These are phyloP conservation scores for Philhelius pedissequus DNA, from an alignment of 2,888 invertebrate genomes.

Conservation along the genomic window DNA sequence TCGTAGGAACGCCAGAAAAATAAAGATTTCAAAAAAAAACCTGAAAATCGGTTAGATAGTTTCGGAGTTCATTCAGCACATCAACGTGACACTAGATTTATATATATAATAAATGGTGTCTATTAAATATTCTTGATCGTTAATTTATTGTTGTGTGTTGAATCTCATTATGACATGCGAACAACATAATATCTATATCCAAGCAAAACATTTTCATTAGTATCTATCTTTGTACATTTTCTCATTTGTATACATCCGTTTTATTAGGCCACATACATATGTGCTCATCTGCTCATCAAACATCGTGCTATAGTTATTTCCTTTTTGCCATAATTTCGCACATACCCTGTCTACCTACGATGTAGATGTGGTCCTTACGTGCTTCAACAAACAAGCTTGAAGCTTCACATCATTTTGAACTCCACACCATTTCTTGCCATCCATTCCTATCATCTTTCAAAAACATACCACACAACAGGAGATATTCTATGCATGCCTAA, in stretches of 20 bases:
- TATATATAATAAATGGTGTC: no score
- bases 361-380: background rate
- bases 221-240: no score
- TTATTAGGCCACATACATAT: background rate
- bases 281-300: conserved; percentile 20
- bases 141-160: no score
- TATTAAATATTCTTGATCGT: no score
- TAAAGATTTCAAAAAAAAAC: no score
- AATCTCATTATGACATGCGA: no score
- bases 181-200: no score
- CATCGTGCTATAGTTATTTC: background rate
- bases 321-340: conserved; percentile 11
- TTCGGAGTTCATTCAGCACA: no score
- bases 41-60: no score
- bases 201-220: no score
- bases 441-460: background rate
- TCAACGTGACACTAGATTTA: no score
- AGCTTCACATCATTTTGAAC: background rate
- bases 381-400: background rate
- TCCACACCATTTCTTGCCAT: background rate
- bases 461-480: background rate
- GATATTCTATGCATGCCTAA: background rate
- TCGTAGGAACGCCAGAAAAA: no score
- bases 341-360: conserved; percentile 23
- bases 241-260: background rate